phyloP scores from a whole-genome alignment of 2,888 invertebrate genomes.

The Megaustenia siamemsis region DNA sequence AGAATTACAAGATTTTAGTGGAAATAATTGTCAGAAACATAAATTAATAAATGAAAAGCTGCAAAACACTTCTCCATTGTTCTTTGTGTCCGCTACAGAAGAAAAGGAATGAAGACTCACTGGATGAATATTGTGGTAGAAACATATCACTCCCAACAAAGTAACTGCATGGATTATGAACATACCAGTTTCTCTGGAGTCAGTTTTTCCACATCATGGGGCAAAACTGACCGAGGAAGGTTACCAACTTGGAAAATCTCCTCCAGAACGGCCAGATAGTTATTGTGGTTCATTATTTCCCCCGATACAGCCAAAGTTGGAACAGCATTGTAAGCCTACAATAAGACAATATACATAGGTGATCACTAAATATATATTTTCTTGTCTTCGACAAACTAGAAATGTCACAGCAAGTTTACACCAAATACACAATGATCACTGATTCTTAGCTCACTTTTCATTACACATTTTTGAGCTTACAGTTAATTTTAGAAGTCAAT shows the following conservation, averaged over 20 bases:
- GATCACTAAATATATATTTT: too few species aligned
- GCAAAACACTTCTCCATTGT: not conserved
- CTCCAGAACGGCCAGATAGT: slow-evolving; percentile 76
- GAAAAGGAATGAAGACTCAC: not conserved
- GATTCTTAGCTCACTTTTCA: too few species aligned
- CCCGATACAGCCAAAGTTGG: slow-evolving; percentile 78
- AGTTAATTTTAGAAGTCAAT: too few species aligned
- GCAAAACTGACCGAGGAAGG: slow-evolving; percentile 66
- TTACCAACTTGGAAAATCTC: slow-evolving; percentile 78
- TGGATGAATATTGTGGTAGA: not conserved
- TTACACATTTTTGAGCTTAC: too few species aligned
- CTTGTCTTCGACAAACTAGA: too few species aligned
- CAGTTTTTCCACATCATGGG: slow-evolving; percentile 67
- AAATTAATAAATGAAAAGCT: not conserved
- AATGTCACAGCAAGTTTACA: too few species aligned
- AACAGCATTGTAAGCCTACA: slow-evolving; percentile 77
- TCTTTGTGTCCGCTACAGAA: not conserved
- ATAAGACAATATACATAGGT: not conserved
- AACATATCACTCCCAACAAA: not conserved
- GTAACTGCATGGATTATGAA: not conserved
- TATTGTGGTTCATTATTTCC: slow-evolving; percentile 78
- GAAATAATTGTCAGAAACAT: not conserved
- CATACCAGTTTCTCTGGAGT: slow-evolving; percentile 74
- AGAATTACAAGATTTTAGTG: too few species aligned
- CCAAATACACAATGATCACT: too few species aligned